These are phyloP conservation scores for Neotoxoptera formosana DNA, from an alignment of 1,140 invertebrate species.

Conservation along the genomic window DNA sequence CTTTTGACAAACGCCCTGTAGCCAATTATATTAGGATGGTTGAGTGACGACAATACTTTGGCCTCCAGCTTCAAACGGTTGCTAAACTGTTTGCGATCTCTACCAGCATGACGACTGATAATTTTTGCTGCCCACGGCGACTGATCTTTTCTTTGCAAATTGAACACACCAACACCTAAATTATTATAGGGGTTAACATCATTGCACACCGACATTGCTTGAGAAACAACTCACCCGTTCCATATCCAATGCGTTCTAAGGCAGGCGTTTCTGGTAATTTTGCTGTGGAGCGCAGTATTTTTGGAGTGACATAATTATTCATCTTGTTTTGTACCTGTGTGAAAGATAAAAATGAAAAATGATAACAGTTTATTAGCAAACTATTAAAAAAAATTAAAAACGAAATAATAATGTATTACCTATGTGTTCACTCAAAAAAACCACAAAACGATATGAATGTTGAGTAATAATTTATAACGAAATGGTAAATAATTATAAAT, in stretches of 20 bases:
- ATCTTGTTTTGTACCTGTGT: background rate
- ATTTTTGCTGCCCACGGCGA: conserved; percentile 88
- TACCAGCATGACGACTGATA: conserved; percentile 65
- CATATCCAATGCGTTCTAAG: conserved; percentile 75
- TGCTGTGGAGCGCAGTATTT: conserved; percentile 62
- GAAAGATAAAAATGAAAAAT: background rate
- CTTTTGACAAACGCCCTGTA: conserved; percentile 75
- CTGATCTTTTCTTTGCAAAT: conserved; percentile 75
- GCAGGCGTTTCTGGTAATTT: conserved; percentile 75
- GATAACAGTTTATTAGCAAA: background rate
- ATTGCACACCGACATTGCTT: background rate
- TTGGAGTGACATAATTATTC: background rate
- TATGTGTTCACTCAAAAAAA: background rate
- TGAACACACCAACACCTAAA: conserved; percentile 79
- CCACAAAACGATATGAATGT: background rate
- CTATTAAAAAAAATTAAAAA: background rate
- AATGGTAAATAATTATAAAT: background rate
- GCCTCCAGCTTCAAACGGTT: conserved; percentile 76
- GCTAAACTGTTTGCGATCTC: conserved; percentile 62
- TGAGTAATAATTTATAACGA: background rate
- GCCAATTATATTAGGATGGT: conserved; percentile 85
- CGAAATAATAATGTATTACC: background rate
- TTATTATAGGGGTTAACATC: background rate
- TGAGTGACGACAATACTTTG: conserved; percentile 72
- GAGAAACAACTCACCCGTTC: conserved; percentile 71